Evolutionary conservation across 2,113 vertebrate species (phyloP), one percentile per base, ranked within the genome.

Genomic region (Dinomys branickii): DNA sequence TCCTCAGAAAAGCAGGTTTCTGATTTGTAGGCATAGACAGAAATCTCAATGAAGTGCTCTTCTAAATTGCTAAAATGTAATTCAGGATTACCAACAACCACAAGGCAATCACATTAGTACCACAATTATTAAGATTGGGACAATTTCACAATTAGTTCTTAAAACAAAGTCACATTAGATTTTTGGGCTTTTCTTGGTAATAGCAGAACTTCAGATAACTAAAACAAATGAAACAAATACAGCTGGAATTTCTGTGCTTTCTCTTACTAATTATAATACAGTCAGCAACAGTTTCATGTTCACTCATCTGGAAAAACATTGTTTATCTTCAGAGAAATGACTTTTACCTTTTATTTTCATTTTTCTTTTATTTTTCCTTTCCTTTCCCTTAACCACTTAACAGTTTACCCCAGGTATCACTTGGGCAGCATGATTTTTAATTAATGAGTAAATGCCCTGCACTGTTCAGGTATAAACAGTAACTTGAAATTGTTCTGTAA

Each of bases 201-300:
- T 87, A 67, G 1, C 2, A 75, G 33, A 12, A 3, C 4, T 87
- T 47, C 19, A 61, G 78, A 73, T 84, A 97, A 80, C 86, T 61
- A 94, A 89, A 95, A 14, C 28, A 88, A 77, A 91, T 44, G 19
- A 90, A 95, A 88, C 33, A 91, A 87, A 56, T 13, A 86, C n/a
- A 94, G 22, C 17, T 85, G 26, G 56, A 75, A 87, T 58, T 52
- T 69, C 54, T 69, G 2, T 75, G 38, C 17, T 85, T 95, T 86
- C 52, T 54, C 26, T 67, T 58, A 86, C 44, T 94, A 85, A 89
- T 86, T 85, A 33, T 52, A 89, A 89, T 30, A 56, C 5, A 69
- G 50, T 94, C 56, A 69, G 56, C 4, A 88, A 85, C 52, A 92
- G 90, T 85, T 50, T 80, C 41, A 88, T 67, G 7, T 84, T 87